Evolutionary conservation across 2,113 vertebrate species (phyloP).

Genomic region (Lepus americanus): DNA sequence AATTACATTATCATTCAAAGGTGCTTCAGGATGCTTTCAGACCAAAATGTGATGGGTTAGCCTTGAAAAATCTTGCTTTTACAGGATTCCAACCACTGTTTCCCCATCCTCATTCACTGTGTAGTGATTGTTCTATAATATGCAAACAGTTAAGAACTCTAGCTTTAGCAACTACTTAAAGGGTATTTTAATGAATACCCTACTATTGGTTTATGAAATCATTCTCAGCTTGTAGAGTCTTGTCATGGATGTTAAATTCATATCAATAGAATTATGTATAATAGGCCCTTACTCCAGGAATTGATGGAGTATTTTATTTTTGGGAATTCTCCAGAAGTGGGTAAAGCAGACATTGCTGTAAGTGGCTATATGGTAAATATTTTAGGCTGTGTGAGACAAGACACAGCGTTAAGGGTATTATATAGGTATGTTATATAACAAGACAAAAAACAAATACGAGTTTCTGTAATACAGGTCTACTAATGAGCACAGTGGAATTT

Average conservation of each 20-base stretch:
- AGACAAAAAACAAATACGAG: not conserved
- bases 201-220: not conserved
- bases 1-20: conserved; percentile 42
- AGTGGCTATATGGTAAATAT: conserved; percentile 35
- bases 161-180: conserved; percentile 42
- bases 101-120: not conserved
- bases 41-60: not conserved
- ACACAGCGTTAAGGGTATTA: not conserved
- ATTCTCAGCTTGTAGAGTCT: conserved; percentile 14
- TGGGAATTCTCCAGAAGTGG: not conserved
- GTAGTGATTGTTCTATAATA: not conserved
- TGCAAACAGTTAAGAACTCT: not conserved
- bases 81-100: not conserved
- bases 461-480: not conserved
- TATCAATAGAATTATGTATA: not conserved
- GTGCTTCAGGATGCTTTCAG: conserved; percentile 42
- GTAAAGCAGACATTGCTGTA: conserved; percentile 20
- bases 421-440: not conserved
- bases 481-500: not conserved
- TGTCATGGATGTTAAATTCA: conserved; percentile 9
- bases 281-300: conserved; percentile 15
- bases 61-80: conserved; percentile 46
- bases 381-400: conserved; percentile 20
- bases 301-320: not conserved
- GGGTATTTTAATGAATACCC: conserved; percentile 3